Conservation (phyloP, 2,888 invertebrate genomes). For the Ormyrus rosae region DNA sequence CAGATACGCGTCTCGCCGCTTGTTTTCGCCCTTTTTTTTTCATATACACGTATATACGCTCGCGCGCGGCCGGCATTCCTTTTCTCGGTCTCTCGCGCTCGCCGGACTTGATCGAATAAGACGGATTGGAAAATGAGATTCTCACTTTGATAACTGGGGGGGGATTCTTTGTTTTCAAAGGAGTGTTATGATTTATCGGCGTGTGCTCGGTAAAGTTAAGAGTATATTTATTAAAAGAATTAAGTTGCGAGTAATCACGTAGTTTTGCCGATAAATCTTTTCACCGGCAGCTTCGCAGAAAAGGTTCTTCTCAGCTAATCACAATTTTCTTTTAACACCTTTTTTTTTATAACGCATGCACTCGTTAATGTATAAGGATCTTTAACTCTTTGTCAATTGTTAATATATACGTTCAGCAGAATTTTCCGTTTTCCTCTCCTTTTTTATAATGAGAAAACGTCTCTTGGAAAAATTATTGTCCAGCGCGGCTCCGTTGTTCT, state of each 20-base stretch:
- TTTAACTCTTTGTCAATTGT: slow-evolving; percentile 41
- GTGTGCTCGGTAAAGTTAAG: too few species aligned
- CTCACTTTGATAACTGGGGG: neutral
- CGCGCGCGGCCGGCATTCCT: neutral
- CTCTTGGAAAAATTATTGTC: slow-evolving; percentile 40
- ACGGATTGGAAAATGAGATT: slow-evolving; percentile 23
- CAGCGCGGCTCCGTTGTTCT: slow-evolving; percentile 21
- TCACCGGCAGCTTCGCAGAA: too few species aligned
- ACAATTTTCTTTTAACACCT: slow-evolving; percentile 23
- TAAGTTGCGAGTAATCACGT: too few species aligned
- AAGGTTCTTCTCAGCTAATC: slow-evolving; percentile 20
- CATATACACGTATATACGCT: slow-evolving; percentile 6
- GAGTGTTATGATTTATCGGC: too few species aligned
- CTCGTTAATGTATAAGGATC: slow-evolving; percentile 29
- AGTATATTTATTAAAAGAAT: too few species aligned
- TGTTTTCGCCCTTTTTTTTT: slow-evolving; percentile 12
- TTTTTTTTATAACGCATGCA: slow-evolving; percentile 6
- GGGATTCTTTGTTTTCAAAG: too few species aligned
- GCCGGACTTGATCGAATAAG: slow-evolving; percentile 7
- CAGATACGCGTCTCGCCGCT: slow-evolving; percentile 37
- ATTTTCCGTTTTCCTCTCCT: slow-evolving; percentile 4
- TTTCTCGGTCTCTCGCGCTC: slow-evolving; percentile 20
- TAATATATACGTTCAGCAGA: slow-evolving; percentile 32
- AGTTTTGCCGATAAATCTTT: too few species aligned
- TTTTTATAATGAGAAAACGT: slow-evolving; percentile 53